phyloP scores from a whole-genome alignment of 2,888 invertebrate genomes.

The Brachypalpus laphriformis region DNA sequence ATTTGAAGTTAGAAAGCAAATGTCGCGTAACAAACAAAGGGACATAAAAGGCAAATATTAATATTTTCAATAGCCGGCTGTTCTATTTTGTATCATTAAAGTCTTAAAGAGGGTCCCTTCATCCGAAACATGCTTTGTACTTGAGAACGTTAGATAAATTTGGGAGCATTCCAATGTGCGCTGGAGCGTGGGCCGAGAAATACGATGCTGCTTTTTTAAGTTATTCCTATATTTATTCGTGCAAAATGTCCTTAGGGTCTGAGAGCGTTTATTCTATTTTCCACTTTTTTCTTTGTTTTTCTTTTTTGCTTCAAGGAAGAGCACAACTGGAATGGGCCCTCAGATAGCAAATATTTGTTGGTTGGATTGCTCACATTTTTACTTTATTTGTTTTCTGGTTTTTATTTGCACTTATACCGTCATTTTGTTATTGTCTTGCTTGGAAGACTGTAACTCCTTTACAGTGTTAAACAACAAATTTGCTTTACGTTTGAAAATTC shows the following conservation, averaged over 20 bases:
- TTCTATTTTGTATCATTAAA: constrained; percentile 11
- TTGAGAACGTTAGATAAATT: background rate
- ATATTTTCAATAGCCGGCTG: constrained; percentile 21
- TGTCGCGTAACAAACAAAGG: constrained; percentile 12
- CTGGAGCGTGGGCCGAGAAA: background rate
- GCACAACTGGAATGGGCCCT: background rate
- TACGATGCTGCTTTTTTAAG: constrained; percentile 23
- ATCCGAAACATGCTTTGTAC: background rate
- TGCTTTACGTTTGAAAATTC: no score
- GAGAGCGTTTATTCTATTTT: constrained; percentile 7
- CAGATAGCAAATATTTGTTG: constrained; percentile 13
- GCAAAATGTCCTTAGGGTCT: constrained; percentile 37
- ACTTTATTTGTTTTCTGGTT: constrained; percentile 9
- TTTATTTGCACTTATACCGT: constrained; percentile 2
- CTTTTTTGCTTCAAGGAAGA: background rate
- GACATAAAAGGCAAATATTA: constrained; percentile 26
- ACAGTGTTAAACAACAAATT: no score
- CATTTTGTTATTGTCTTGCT: background rate
- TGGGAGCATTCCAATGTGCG: background rate
- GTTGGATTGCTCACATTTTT: background rate
- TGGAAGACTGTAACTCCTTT: background rate
- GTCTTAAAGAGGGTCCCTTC: background rate
- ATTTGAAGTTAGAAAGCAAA: constrained; percentile 32
- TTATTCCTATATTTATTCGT: constrained; percentile 39
- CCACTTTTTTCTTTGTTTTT: background rate